Evolutionary conservation across 2,797 vertebrate genomes (phyloP), one percentile per base, ranked within the genome.

Genomic region (Gallinago stenura): DNA sequence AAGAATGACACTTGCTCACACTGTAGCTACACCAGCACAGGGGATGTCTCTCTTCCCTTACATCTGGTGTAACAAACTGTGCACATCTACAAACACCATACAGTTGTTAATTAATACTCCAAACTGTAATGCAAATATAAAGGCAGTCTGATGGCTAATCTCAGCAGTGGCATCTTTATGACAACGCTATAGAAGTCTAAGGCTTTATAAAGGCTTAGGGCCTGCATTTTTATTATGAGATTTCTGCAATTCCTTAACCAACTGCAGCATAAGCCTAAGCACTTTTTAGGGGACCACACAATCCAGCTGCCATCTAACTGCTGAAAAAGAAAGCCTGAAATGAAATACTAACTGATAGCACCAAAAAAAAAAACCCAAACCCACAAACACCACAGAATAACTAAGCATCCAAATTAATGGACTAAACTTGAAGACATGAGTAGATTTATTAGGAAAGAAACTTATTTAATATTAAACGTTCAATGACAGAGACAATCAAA

Each of bases 401-500:
- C 88, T 92, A 83, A 92, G 62, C 81, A 93, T 75, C 86, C 92
- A 92, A 83, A 78, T 81, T 90, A 89, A 89, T 75, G 61, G 89
- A 95, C 97, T 96, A 94, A 96, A 90, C 96, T 97, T 97, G 96
- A 97, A 98, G 95, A 97, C 95, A 98, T 12, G 45, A 96, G 97
- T 61, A 97, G 91, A 97, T 98, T 98, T 98, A 98, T 98, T 98
- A 97, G 96, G 97, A 98, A 98, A 98, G 95, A 97, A 96, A 75
- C 95, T 94, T 95, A 96, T 87, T 97, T 97, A 98, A 97, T 98
- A 97, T 95, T 98, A 98, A 98, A 95, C 56, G 97, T 98, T 97
- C 97, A 98, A 98, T 96, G 97, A 98, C 97, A 98, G 96, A 98
- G 98, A 97, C 98, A 98, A 98, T 98, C 97, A 96, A 97, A 95